Evolutionary conservation across 35 echinoderm and acorn worm genomes (phyloP), one percentile per base, ranked within the genome.

Genomic region (Strongylocentrotus purpuratus): DNA sequence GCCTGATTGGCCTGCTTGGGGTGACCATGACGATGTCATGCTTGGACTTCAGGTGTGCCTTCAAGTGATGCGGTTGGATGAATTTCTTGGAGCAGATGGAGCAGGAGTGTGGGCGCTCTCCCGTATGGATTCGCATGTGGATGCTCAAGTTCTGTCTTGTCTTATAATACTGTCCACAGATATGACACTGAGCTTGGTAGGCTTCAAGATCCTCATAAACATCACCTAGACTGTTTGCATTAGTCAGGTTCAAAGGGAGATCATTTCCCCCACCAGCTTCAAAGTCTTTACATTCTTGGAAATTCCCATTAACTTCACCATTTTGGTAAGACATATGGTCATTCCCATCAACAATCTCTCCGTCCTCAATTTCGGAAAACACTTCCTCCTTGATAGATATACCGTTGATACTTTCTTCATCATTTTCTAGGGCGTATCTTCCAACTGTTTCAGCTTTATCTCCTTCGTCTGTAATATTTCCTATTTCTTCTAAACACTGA

Each of bases 51-150:
- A 93, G 32, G 91, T 93, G 91, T 25, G 48, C 91, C 31, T 93
- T 58, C 46, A 93, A 25, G 31, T 47, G 91, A 58, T 93, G 91
- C 2, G 91, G 91, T 31, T 93, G 91, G 46, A 93, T 93, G 91
- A 93, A 93, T 17, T 31, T 93, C 91, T 93, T 93, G 46, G 46
- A 58, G 46, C 91, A 93, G 48, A 48, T 33, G 91, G 91, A 46
- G 46, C 91, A 93, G 17, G 48, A 47, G 91, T 48, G 48, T 18
- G 91, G 91, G 20, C 48, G 91, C 91, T 48, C n/a, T 12, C 91
- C 91, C n/a, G 91, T 93, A 93, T 93, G 91, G 46, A 93, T 47
- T 33, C 91, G 91, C 91, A 93, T 93, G 91, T 93, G 91, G 48
- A 93, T 93, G 31, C 45, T 46, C 17, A 93, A 58, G 46, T 93